These are phyloP conservation scores for Heliocidaris erythrogramma DNA, from an alignment of 35 echinoderm and acorn worm genomes.

Conservation along the genomic window DNA sequence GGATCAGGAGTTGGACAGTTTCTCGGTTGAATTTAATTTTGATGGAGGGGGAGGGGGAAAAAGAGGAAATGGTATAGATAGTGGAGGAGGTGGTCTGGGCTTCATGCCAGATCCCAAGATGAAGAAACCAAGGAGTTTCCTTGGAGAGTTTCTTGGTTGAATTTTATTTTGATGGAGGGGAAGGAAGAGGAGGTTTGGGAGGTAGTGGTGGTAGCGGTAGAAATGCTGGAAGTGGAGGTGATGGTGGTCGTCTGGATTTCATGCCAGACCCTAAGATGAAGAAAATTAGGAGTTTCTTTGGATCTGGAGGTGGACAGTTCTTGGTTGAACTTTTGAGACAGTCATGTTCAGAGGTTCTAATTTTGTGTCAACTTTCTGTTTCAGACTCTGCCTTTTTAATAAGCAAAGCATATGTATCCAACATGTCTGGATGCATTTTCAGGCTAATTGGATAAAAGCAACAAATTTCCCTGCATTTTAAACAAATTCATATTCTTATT, in stretches of 20 bases:
- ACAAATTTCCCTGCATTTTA: background rate
- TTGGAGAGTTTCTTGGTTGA: slow-evolving; percentile 49
- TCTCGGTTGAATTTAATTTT: background rate
- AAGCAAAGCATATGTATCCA: background rate
- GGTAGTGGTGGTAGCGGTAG: background rate
- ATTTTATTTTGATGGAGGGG: background rate
- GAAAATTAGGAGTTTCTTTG: background rate
- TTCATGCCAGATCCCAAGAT: slow-evolving; percentile 75
- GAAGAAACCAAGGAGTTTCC: slow-evolving; percentile 50
- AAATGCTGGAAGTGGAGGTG: background rate
- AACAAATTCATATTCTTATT: background rate
- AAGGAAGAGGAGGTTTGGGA: background rate
- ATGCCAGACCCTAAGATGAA: background rate
- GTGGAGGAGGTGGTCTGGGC: slow-evolving; percentile 37
- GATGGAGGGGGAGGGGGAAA: no score
- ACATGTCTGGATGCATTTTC: background rate
- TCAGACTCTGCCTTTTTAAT: background rate
- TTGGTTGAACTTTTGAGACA: background rate
- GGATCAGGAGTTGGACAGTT: slow-evolving; percentile 1
- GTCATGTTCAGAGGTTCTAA: background rate
- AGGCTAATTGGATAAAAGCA: background rate
- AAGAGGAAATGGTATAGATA: background rate
- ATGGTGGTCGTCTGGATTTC: background rate
- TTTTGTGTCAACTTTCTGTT: background rate
- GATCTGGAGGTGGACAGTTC: background rate